Percentiles rank a stretch among this genome's conserved stretches.
Conservation (phyloP, 2,113 vertebrate genomes). For the Formicarius rufipectus region DNA sequence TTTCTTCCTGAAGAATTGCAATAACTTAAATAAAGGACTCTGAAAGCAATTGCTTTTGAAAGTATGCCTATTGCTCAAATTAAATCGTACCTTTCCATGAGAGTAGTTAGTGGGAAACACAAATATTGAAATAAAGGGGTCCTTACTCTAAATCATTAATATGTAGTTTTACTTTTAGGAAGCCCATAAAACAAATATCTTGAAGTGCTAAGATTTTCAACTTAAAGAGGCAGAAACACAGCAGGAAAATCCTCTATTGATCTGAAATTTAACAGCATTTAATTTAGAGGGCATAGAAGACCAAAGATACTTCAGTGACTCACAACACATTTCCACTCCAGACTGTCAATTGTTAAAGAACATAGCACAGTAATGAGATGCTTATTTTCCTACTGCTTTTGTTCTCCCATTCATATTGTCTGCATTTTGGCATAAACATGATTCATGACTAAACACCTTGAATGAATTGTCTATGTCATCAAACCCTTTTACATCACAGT, state of each 20-base stretch:
- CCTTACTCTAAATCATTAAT: not conserved
- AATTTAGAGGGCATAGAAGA: not conserved
- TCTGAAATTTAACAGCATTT: not conserved
- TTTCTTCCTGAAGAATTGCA: not conserved
- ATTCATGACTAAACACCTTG: not conserved
- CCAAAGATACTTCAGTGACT: not conserved
- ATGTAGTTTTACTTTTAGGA: not conserved
- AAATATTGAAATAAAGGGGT: not conserved
- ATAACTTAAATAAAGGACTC: not conserved
- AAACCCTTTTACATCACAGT: not conserved
- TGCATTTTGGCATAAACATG: not conserved
- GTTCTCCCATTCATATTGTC: not conserved
- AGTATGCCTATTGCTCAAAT: not conserved
- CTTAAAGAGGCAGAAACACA: not conserved
- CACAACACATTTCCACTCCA: not conserved
- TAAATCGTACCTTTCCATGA: not conserved
- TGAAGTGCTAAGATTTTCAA: not conserved
- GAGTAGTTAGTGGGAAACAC: not conserved
- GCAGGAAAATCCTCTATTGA: not conserved
- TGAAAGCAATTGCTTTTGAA: not conserved
- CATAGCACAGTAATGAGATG: not conserved
- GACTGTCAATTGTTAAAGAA: not conserved
- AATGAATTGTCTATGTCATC: not conserved
- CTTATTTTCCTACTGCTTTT: not conserved
- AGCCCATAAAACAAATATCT: not conserved